Evolutionary conservation across 2,113 vertebrate genomes (phyloP).

Genomic region (Ancistrus triradiatus): DNA sequence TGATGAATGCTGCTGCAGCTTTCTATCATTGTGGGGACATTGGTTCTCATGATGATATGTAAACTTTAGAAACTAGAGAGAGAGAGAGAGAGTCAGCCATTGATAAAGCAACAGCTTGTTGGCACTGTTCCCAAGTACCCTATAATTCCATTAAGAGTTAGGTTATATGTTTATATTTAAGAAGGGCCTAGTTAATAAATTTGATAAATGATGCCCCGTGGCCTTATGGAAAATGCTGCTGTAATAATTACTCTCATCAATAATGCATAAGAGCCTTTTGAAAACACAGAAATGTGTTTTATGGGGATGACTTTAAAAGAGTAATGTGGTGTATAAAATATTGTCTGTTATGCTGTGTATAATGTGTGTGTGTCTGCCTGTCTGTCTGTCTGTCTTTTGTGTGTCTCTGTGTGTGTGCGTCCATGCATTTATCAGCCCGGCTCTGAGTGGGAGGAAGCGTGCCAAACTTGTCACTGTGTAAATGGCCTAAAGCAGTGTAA

Average conservation of each 20-base stretch:
- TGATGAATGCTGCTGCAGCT: no score
- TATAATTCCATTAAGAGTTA: no score
- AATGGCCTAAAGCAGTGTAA: constrained; percentile 57
- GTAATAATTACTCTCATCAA: constrained; percentile 53
- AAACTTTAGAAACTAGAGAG: no score
- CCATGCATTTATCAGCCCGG: constrained; percentile 56
- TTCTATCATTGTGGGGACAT: no score
- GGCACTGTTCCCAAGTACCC: no score
- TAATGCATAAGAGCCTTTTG: constrained; percentile 49
- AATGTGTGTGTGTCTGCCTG: background rate
- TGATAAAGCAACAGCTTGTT: no score
- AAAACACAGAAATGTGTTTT: constrained; percentile 11
- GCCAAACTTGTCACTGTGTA: constrained; percentile 63
- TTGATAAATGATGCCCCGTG: constrained; percentile 54
- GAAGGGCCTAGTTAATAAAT: constrained; percentile 45
- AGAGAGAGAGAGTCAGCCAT: no score
- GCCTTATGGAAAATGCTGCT: constrained; percentile 50
- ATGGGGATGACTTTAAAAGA: background rate
- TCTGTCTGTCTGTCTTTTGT: background rate
- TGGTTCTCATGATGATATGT: no score
- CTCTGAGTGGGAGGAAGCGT: constrained; percentile 62
- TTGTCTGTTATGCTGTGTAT: background rate
- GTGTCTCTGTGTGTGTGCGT: constrained; percentile 3
- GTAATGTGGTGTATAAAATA: background rate
- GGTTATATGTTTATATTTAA: constrained; percentile 39